Evolutionary conservation across 2,888 invertebrate genomes (phyloP).

Genomic region (Argyresthia albistria): DNA sequence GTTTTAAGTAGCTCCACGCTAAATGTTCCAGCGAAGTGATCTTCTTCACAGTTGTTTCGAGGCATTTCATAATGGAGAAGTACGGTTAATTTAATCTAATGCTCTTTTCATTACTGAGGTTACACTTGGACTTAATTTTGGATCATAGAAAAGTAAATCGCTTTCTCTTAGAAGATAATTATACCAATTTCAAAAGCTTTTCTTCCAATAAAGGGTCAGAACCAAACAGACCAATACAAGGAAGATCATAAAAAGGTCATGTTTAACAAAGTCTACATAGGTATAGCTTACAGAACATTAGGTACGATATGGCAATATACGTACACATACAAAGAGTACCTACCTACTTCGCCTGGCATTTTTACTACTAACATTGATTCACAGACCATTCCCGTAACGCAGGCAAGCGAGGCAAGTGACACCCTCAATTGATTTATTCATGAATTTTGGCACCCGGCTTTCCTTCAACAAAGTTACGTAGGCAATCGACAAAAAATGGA

Average conservation of each 20-base stretch:
- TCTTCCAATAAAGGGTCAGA: too few relatives aligned
- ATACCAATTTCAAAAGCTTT: too few relatives aligned
- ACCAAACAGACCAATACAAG: too few relatives aligned
- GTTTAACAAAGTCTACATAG: background rate
- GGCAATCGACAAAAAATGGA: background rate
- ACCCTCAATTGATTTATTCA: slow-evolving; percentile 39
- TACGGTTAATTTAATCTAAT: background rate
- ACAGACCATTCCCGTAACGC: background rate
- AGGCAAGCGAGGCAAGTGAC: slow-evolving; percentile 2
- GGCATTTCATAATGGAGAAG: slow-evolving; percentile 27
- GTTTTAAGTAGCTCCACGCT: slow-evolving; percentile 49
- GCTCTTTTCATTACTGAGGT: background rate
- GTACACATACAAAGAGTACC: too few relatives aligned
- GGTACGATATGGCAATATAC: too few relatives aligned
- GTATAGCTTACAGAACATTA: background rate
- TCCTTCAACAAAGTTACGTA: slow-evolving; percentile 4
- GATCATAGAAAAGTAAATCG: too few relatives aligned
- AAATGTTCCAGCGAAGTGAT: slow-evolving; percentile 48
- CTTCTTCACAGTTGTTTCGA: slow-evolving; percentile 36
- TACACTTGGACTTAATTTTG: background rate
- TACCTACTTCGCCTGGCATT: too few relatives aligned
- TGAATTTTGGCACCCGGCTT: slow-evolving; percentile 25
- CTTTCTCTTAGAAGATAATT: too few relatives aligned
- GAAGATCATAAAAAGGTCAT: too few relatives aligned
- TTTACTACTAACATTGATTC: background rate